phyloP scores from a whole-genome alignment of 2,113 vertebrate species.

The Hydrochoerus hydrochaeris region DNA sequence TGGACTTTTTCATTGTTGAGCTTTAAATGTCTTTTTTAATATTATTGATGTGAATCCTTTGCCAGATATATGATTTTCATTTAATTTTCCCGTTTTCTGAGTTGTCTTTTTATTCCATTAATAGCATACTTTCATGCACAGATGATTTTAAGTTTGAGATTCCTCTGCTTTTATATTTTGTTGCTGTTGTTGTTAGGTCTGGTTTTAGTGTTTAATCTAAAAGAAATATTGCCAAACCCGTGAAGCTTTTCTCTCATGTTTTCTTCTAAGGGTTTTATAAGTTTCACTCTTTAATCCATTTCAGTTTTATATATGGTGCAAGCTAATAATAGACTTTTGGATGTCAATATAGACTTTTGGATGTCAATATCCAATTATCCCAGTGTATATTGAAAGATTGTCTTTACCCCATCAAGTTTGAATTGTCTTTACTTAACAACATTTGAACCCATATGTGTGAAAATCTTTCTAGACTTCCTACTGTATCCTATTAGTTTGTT shows the following conservation, averaged over 20 bases:
- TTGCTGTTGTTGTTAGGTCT: neutral
- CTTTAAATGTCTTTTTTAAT: neutral
- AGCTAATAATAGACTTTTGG: neutral
- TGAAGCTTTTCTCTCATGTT: neutral
- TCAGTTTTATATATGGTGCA: neutral
- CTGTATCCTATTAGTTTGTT: neutral
- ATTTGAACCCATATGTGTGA: neutral
- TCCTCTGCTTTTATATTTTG: neutral
- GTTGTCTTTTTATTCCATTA: neutral
- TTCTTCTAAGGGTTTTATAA: neutral
- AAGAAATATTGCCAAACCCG: neutral
- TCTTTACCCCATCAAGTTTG: neutral
- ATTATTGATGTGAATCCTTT: neutral
- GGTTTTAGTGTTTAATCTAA: neutral
- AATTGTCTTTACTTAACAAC: neutral
- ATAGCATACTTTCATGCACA: neutral
- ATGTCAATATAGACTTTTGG: neutral
- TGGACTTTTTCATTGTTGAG: neutral
- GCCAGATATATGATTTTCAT: neutral
- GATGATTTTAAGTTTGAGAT: neutral
- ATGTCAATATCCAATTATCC: neutral
- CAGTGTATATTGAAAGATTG: neutral
- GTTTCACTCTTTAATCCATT: neutral
- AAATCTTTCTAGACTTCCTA: neutral
- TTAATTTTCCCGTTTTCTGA: neutral